phyloP scores from a whole-genome alignment of 2,888 invertebrate species.

The Drosophila paranaensis region DNA sequence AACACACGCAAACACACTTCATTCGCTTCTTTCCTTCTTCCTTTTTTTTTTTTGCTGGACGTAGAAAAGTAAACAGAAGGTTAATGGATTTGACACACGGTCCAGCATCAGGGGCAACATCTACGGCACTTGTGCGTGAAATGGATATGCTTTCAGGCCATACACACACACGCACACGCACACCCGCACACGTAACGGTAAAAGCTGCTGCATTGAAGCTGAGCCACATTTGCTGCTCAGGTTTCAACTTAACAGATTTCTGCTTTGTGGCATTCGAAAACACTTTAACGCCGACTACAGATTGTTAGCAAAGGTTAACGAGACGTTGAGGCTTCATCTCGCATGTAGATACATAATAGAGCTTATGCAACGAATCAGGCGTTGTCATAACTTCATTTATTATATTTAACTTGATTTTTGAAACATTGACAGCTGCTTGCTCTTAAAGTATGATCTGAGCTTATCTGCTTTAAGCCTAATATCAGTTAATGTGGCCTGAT shows the following conservation, averaged over 20 bases:
- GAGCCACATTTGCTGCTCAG: constrained; percentile 37
- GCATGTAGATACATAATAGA: neutral
- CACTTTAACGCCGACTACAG: constrained; percentile 35
- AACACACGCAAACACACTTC: constrained; percentile 30
- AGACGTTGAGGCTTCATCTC: neutral
- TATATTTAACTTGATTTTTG: neutral
- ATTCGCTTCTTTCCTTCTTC: constrained; percentile 31
- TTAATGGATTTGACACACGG: constrained; percentile 83
- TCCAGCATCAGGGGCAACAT: constrained; percentile 55
- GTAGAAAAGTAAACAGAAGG: constrained; percentile 83
- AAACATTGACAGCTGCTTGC: neutral
- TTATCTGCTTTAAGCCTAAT: neutral
- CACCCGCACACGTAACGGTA: constrained; percentile 51
- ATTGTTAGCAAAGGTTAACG: constrained; percentile 4
- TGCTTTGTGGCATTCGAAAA: constrained; percentile 27
- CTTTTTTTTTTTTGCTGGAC: constrained; percentile 52
- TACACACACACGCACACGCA: constrained; percentile 52
- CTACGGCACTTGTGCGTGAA: constrained; percentile 79
- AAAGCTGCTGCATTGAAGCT: constrained; percentile 50
- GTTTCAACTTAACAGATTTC: constrained; percentile 39
- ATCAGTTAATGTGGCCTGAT: neutral
- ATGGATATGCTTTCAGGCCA: constrained; percentile 77
- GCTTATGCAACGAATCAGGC: neutral
- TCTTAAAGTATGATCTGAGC: neutral
- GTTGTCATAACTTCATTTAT: neutral